phyloP scores from a whole-genome alignment of 2,113 vertebrate genomes.

The Arvicanthis niloticus region DNA sequence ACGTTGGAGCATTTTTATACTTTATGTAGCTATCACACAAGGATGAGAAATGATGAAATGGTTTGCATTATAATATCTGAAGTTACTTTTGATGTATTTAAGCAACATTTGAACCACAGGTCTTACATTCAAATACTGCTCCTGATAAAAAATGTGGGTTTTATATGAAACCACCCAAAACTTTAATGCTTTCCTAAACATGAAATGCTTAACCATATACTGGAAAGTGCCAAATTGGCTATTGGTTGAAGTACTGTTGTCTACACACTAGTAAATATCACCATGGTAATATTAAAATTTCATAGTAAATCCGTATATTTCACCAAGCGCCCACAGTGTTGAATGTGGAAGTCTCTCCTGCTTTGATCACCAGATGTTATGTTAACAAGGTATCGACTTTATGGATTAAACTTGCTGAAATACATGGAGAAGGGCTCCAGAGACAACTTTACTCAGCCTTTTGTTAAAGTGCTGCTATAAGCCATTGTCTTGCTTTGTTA shows the following conservation, averaged over 20 bases:
- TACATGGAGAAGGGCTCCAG: neutral
- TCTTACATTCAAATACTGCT: neutral
- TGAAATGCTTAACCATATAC: neutral
- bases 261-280: neutral
- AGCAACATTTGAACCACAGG: neutral
- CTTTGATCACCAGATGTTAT: neutral
- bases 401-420: slow-evolving; percentile 13
- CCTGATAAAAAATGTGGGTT: neutral
- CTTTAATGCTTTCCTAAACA: neutral
- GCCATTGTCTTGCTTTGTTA: neutral
- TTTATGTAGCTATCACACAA: neutral
- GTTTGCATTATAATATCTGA: neutral
- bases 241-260: neutral
- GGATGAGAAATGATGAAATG: slow-evolving; percentile 6
- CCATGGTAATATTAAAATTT: neutral
- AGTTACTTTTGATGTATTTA: neutral
- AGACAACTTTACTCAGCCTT: slow-evolving; percentile 11
- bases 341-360: neutral
- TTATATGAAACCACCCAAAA: neutral
- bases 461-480: neutral
- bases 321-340: neutral
- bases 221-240: neutral
- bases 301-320: neutral
- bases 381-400: neutral
- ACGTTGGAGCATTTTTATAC: neutral